Evolutionary conservation across 2,888 invertebrate species (phyloP).

Genomic region (Diplolepis rosae): DNA sequence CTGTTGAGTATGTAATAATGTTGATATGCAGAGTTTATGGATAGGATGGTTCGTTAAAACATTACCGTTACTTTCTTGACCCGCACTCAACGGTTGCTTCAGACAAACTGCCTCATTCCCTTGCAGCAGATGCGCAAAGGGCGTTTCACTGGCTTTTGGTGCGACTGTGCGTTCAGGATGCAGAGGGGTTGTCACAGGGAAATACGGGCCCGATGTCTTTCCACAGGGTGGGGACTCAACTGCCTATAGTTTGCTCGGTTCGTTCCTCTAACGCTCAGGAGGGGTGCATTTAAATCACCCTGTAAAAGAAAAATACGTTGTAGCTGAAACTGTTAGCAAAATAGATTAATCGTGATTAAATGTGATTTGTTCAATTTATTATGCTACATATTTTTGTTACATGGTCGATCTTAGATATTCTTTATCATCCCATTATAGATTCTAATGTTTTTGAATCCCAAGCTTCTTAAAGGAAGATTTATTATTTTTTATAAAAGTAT

Average conservation of each 20-base stretch:
- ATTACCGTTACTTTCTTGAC: slow-evolving; percentile 32
- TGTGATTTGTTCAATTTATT: not conserved
- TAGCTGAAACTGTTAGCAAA: not conserved
- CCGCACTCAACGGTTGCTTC: slow-evolving; percentile 59
- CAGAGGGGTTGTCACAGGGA: slow-evolving; percentile 67
- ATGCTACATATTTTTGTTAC: not conserved
- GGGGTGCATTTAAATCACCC: slow-evolving; percentile 22
- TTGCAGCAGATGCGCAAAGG: slow-evolving; percentile 65
- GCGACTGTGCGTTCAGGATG: slow-evolving; percentile 34
- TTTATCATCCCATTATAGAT: too few species aligned
- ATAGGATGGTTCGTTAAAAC: slow-evolving; percentile 29
- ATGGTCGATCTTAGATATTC: too few species aligned
- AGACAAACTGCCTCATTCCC: slow-evolving; percentile 63
- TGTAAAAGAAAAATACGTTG: slow-evolving; percentile 23
- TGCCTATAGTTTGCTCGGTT: slow-evolving; percentile 28
- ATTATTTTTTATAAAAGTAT: too few species aligned
- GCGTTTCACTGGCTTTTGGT: slow-evolving; percentile 49
- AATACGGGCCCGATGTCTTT: slow-evolving; percentile 66
- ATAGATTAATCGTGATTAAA: not conserved
- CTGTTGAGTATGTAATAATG: not conserved
- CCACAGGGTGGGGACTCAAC: slow-evolving; percentile 48
- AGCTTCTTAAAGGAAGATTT: too few species aligned
- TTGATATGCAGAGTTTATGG: slow-evolving; percentile 1
- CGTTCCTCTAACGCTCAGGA: not conserved
- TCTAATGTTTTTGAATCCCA: too few species aligned